These are phyloP conservation scores for Cyrtodaria siliqua DNA, from an alignment of 2,888 invertebrate genomes.

Conservation along the genomic window DNA sequence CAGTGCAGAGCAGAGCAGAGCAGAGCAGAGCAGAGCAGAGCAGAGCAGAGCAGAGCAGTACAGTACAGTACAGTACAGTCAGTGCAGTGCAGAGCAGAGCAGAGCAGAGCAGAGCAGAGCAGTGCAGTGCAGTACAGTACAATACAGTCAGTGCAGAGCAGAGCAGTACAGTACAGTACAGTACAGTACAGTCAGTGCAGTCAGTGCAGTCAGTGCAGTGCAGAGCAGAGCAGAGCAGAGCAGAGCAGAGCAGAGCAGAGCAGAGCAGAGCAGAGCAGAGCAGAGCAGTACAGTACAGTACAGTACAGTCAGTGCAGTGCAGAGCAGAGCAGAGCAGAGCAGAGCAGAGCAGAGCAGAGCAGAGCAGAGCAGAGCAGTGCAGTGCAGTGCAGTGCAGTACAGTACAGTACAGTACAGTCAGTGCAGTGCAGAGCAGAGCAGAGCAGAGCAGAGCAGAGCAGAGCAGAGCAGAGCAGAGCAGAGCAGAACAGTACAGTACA, in stretches of 20 bases:
- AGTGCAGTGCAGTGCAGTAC: not conserved
- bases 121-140: not conserved
- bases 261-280: not conserved
- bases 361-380: not conserved
- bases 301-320: too few species aligned
- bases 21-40: not conserved
- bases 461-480: slow-evolving; percentile 1
- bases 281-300: not conserved
- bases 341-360: not conserved
- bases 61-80: not conserved
- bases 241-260: not conserved
- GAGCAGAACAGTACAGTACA: not conserved
- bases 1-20: not conserved
- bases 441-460: not conserved
- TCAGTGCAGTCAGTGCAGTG: too few species aligned
- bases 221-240: not conserved
- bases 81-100: slow-evolving; percentile 3
- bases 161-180: not conserved
- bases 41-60: not conserved
- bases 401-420: not conserved
- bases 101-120: not conserved
- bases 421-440: not conserved
- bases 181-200: too few species aligned
- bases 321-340: not conserved
- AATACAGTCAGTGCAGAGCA: too few species aligned